Evolutionary conservation across 2,113 vertebrate genomes (phyloP), one percentile per base, ranked within the genome.

Genomic region (rat (Rattus norvegicus)): DNA sequence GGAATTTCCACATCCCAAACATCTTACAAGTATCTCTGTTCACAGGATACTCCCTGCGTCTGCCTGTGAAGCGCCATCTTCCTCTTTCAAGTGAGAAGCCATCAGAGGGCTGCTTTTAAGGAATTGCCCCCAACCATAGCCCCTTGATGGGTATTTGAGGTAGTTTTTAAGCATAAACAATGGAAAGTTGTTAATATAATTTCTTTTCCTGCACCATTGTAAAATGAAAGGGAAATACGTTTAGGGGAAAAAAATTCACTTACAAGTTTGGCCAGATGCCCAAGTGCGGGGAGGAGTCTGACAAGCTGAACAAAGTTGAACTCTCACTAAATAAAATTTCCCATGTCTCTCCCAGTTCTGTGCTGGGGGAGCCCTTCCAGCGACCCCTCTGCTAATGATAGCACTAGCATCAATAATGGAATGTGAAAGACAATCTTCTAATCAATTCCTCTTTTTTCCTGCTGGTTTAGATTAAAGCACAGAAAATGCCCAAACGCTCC

Each of bases 401-500:
- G 88, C 79, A 54, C 0, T 10, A 79, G 59, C 83, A 93, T 97
- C 97, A 94, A 93, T 96, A 97, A 96, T 94, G 90, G 95, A 93
- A 97, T 47, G 93, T 70, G 95, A 97, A 97, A 97, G 95, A 97
- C 95, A 94, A 94, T 97, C 96, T 97, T 97, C 96, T 97, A 96
- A 97, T 98, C 97, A 97, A 97, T 97, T 80, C 61, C 63, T 95
- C 84, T 90, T 95, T 94, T 97, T 95, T 96, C 65, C 79, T 96
- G 92, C 95, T 94, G 70, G 91, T 97, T 98, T 96, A 97, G 93
- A 98, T 98, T 93, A 96, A 98, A 98, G 96, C 95, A 92, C 85
- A 96, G 96, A 97, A 97, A 98, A 97, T 96, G 95, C 93, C 95
- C 96, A 88, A 95, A 96, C 83, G 91, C 14, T 96, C 97, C 94